Conservation (phyloP, 2,113 vertebrate species). For the Rhabdomys dilectus region DNA sequence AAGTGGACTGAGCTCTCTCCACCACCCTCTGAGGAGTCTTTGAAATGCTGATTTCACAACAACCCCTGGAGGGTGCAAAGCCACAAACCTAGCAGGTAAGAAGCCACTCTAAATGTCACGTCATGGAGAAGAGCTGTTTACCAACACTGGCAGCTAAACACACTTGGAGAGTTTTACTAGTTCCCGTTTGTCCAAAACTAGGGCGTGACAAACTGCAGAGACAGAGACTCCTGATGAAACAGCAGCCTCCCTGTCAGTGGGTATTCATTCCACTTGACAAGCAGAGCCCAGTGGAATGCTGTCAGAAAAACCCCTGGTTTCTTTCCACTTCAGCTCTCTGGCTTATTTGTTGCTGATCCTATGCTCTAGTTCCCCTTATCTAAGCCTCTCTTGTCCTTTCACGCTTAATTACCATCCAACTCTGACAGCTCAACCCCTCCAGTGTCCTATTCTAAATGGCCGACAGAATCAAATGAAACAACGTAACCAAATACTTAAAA, state of each 20-base stretch:
- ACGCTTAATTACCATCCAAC: constrained; percentile 61
- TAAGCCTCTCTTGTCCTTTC: constrained; percentile 73
- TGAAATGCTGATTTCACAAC: constrained; percentile 25
- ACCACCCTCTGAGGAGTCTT: background rate
- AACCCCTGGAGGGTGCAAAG: background rate
- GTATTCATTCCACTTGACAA: constrained; percentile 57
- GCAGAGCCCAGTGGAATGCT: constrained; percentile 69
- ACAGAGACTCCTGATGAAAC: constrained; percentile 63
- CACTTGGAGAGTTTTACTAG: constrained; percentile 3
- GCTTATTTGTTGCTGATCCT: constrained; percentile 72
- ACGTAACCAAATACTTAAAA: constrained; percentile 51
- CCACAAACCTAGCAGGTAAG: background rate
- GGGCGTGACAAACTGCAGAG: constrained; percentile 2
- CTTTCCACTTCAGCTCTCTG: constrained; percentile 59
- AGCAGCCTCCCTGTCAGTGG: constrained; percentile 13
- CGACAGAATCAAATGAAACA: constrained; percentile 41
- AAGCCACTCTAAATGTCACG: background rate
- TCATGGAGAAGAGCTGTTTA: constrained; percentile 13
- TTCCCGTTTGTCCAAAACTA: constrained; percentile 55
- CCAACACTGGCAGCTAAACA: background rate
- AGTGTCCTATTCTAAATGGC: constrained; percentile 50
- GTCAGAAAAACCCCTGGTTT: constrained; percentile 47
- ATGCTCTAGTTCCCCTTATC: constrained; percentile 68
- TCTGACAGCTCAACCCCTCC: constrained; percentile 37
- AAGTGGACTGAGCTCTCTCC: background rate